Evolutionary conservation across 2,888 invertebrate species (phyloP), one percentile per base, ranked within the genome.

Genomic region (Pelosia muscerda): DNA sequence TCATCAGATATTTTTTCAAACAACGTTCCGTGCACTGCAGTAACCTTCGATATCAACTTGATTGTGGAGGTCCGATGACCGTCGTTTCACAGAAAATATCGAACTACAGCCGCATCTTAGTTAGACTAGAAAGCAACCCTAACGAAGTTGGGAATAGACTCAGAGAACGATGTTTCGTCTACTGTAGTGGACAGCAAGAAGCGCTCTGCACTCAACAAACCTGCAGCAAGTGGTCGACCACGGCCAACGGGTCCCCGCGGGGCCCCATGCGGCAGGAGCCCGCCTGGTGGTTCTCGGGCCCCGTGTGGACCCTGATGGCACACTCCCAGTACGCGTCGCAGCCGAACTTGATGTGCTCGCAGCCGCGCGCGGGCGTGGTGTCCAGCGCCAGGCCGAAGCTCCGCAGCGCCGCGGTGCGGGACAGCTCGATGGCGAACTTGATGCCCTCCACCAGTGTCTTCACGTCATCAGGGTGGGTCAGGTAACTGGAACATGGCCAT

Each of bases 221-320:
- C 91, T 95, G 95, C n/a, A 97, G 90, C 79, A 96, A 94, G 57
- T 96, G 95, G 86, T 97, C 96, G 0, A 97, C 97, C 0, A 97
- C 97, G 0, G 97, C 97, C 79, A 95, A 89, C 0, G 96, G 96
- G 87, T 98, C 97, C 1, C 95, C 95, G 0, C 95, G 76, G 0
- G 97, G 97, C 0, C 97, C 98, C 98, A 98, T 98, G 94, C 96
- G 97, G 87, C 97, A 97, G 22, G 97, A 97, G 1, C 97, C 97
- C 0, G 96, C 97, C 90, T 97, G 97, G 87, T 98, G 98, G 87
- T 98, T 97, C 92, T 97, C 97, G 0, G 97, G 97, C 0, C 96
- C 97, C 0, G 97, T 97, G 72, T 96, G 96, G 88, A 96, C 96
- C 68, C 96, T 94, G 26, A 97, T 95, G 0, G 97, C 97, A 85